A percentile compares a stretch with the other conserved stretches of the same genome.
Evolutionary conservation across 2,888 invertebrate species (phyloP).

Genomic region (Zygothrica quintamaculata): DNA sequence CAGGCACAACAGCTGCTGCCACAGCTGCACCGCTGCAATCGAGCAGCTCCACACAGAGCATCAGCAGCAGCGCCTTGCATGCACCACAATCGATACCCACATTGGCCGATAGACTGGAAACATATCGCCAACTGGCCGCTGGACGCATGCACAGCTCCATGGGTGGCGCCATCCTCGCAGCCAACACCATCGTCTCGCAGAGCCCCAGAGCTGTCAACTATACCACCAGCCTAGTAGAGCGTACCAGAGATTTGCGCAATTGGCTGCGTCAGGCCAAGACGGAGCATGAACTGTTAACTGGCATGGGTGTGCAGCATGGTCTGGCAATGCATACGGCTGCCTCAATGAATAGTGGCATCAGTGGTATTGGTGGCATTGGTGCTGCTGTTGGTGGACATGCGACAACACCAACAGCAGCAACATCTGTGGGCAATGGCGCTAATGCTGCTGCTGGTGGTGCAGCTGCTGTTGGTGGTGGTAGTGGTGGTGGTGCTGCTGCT

Average conservation of each 20-base stretch:
- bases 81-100: slow-evolving; percentile 84
- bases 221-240: slow-evolving; percentile 87
- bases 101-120: slow-evolving; percentile 86
- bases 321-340: slow-evolving; percentile 30
- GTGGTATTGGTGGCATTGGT: slow-evolving; percentile 30
- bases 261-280: slow-evolving; percentile 87
- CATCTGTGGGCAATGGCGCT: too few species aligned
- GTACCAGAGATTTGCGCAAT: slow-evolving; percentile 88
- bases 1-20: too few species aligned
- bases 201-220: slow-evolving; percentile 85
- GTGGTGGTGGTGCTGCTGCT: background rate
- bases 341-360: slow-evolving; percentile 7
- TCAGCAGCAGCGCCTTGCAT: slow-evolving; percentile 60
- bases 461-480: background rate
- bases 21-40: slow-evolving; percentile 27
- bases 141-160: slow-evolving; percentile 84
- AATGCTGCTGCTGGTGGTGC: slow-evolving; percentile 23
- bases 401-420: too few species aligned
- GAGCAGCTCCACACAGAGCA: slow-evolving; percentile 36
- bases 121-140: slow-evolving; percentile 86
- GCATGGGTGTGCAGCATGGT: slow-evolving; percentile 57
- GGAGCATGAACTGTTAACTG: slow-evolving; percentile 83
- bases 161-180: slow-evolving; percentile 84
- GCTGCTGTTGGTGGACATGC: slow-evolving; percentile 27
- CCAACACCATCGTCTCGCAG: slow-evolving; percentile 84